Base-by-base conservation (phyloP, 2,113 vertebrate species). In the Pseudopodoces humilis region DNA sequence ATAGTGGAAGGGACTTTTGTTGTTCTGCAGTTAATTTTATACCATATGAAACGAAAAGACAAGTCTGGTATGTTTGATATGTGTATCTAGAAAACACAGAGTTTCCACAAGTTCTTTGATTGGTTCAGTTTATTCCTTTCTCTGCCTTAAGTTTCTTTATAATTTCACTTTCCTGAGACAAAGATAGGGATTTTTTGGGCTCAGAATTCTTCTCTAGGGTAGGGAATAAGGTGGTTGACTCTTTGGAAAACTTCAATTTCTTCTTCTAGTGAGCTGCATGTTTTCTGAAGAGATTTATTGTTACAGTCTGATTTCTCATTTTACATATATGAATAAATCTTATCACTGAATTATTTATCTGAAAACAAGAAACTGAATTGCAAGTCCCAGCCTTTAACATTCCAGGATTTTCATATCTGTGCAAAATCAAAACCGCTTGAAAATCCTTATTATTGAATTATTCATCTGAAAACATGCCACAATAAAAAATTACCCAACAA, bases 321-420 rank as follows among this genome's bases (percentile, higher is more conserved):
- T 82, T 58, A 52, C 37, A 58, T 46, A n/a, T 39, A 68, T 56
- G 58, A 92, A 85, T 82, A 95, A 89, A 82, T 60, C 43, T 83
- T 75, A 70, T 44, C 60, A 52, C 39, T 65, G 59, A 95, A 95
- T 86, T 84, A 86, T 78, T 91, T 93, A 86, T 75, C 37, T 60
- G 56, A 82, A 87, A 93, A 65, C 59, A 92, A 84, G 49, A 9
- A 81, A 56, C 67, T 52, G 30, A 78, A 84, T 63, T 53, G 35
- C 49, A 91, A 76, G 49, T n/a, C n/a, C 7, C 27, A 75, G 60
- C 22, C 43, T 88, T 22, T 68, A 75, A 35, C 17, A 56, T 47
- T 67, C 31, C 59, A 69, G 35, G 44, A 46, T 59, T 92, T 86
- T 71, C 30, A 6, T 82, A 72, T 59, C 64, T 64, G 15, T 59